Evolutionary conservation across 2,113 vertebrate genomes (phyloP).

Genomic region (Casuarius casuarius): DNA sequence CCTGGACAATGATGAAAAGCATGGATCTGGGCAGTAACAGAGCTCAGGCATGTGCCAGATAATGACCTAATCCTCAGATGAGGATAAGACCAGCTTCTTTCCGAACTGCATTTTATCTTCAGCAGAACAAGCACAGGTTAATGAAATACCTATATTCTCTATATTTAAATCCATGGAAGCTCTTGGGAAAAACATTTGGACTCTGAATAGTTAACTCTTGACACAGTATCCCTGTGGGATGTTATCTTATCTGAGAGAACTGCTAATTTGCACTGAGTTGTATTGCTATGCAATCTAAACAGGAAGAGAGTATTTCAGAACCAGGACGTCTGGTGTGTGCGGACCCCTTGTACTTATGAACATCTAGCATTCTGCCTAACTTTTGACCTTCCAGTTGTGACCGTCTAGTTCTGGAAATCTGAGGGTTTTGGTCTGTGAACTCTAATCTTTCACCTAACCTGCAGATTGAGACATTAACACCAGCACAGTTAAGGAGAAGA

Average conservation of each 20-base stretch:
- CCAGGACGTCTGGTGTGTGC: background rate
- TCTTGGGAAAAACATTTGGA: background rate
- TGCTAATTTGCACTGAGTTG: slow-evolving; percentile 30
- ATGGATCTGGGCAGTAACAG: background rate
- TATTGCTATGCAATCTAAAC: slow-evolving; percentile 38
- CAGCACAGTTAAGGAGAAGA: background rate
- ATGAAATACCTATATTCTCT: background rate
- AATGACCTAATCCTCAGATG: background rate
- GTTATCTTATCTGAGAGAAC: slow-evolving; percentile 45
- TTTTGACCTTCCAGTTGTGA: background rate
- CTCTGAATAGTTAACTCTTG: background rate
- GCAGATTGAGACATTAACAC: background rate
- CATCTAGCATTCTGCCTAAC: background rate
- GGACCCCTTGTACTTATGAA: background rate
- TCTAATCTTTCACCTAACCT: background rate
- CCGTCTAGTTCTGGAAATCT: background rate
- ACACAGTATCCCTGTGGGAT: background rate
- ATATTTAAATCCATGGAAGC: background rate
- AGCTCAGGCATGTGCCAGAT: background rate
- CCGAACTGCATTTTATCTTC: background rate
- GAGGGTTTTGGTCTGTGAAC: background rate
- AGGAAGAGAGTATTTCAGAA: slow-evolving; percentile 37
- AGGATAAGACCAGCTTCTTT: background rate
- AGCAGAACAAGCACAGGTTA: background rate
- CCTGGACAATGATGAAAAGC: background rate